Evolutionary conservation across 2,113 vertebrate genomes (phyloP), one percentile per base, ranked within the genome.

Genomic region (Cyphomyrus discorhynchus): DNA sequence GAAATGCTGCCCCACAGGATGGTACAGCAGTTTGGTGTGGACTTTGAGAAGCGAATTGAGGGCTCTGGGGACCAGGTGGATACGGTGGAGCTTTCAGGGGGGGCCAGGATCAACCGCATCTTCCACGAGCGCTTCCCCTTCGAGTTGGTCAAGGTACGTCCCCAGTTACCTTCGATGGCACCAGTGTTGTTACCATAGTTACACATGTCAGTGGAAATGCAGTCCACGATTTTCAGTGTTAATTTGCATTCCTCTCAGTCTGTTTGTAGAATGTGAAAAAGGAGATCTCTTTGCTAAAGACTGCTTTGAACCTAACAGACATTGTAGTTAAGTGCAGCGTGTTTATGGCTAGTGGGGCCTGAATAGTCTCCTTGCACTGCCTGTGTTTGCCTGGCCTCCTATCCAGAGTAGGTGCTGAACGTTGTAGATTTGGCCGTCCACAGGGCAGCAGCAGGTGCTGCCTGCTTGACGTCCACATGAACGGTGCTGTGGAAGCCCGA

Each of bases 31-130:
- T 99, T 99, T 0, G 98, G 97, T 0, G 97, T 99, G 91, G 98
- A 99, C 94, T 99, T 99, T 6, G 98, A 99, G 95, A 99, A 99
- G 95, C 92, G 98, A 21, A 99, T 99, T 0, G 98, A 99, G 88
- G 98, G 98, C 0, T 99, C 98, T 0, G 98, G 98, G 2, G 98
- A 99, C 92, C 98, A 99, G 91, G 98, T 99, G 93, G 98, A 99
- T 93, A 99, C 98, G 0, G 94, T 98, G 5, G 97, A 99, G 89
- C 95, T 99, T 80, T 99, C 98, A 0, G 98, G 98, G 1, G 98
- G 98, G 0, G 98, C 98, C 87, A 93, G 98, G 35, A 99, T 99
- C 93, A 99, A 99, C 86, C 97, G 98, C 8, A 99, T 99, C 86
- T 99, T 99, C 93, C 98, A 99, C 0, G 98, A 99, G 93, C 94